These are phyloP conservation scores for Alethe castanea DNA, from an alignment of 2,113 vertebrate genomes.

Conservation along the genomic window DNA sequence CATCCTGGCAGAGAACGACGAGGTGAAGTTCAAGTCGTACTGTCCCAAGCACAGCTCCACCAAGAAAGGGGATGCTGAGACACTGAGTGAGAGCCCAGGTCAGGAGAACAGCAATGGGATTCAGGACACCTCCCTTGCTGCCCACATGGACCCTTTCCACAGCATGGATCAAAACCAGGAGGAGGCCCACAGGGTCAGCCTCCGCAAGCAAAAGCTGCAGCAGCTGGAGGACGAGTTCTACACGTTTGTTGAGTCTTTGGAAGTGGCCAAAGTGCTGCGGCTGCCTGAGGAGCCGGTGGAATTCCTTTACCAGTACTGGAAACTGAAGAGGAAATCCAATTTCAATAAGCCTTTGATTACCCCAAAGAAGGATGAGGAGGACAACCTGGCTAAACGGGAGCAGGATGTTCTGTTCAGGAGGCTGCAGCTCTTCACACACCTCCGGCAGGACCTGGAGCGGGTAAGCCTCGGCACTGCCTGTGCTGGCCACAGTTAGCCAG, in stretches of 20 bases:
- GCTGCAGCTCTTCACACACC: conserved; percentile 94
- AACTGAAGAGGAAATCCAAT: conserved; percentile 92
- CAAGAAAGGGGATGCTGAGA: conserved; percentile 53
- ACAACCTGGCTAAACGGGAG: conserved; percentile 91
- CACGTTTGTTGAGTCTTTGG: conserved; percentile 82
- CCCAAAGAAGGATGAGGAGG: conserved; percentile 94
- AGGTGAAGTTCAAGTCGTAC: conserved; percentile 97
- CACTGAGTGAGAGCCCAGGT: conserved; percentile 37
- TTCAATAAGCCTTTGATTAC: conserved; percentile 95
- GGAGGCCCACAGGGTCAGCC: conserved; percentile 82
- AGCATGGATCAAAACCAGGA: conserved; percentile 76
- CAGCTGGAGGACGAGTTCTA: conserved; percentile 95
- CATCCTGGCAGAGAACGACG: conserved; percentile 89
- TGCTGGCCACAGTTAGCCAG: not conserved
- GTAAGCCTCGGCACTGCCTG: conserved; percentile 58
- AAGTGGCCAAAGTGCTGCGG: conserved; percentile 80
- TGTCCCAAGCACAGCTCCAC: conserved; percentile 89
- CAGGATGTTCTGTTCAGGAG: conserved; percentile 93
- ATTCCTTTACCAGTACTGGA: conserved; percentile 97
- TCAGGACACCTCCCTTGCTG: conserved; percentile 36
- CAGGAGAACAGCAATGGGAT: conserved; percentile 60
- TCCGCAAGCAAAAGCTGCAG: conserved; percentile 91
- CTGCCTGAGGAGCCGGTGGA: conserved; percentile 82
- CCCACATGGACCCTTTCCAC: conserved; percentile 55
- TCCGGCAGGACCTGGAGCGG: conserved; percentile 96